Percentiles rank a stretch among this genome's conserved stretches.
phyloP scores from a whole-genome alignment of 2,797 vertebrate species.

The Benthosema pterotum region DNA sequence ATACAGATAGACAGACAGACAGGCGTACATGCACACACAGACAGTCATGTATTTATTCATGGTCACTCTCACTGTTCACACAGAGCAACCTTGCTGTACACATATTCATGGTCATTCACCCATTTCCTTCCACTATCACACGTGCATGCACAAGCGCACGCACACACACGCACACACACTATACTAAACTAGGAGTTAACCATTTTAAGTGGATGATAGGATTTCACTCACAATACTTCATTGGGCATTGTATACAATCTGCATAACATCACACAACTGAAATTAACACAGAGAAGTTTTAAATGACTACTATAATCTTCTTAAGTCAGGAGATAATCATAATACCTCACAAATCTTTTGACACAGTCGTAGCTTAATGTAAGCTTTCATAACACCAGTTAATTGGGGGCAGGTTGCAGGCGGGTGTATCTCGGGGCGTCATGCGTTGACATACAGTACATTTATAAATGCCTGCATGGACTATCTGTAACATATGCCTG shows the following conservation, averaged over 20 bases:
- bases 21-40: conserved; percentile 57
- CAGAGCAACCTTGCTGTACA: conserved; percentile 36
- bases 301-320: too few relatives aligned
- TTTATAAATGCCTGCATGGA: conserved; percentile 25
- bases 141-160: conserved; percentile 17
- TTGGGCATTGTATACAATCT: too few relatives aligned
- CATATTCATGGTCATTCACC: conserved; percentile 35
- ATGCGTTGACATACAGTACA: not conserved
- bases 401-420: too few relatives aligned
- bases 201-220: too few relatives aligned
- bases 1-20: conserved; percentile 19
- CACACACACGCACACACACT: conserved; percentile 22
- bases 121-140: conserved; percentile 39
- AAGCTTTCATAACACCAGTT: not conserved
- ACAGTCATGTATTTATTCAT: conserved; percentile 55
- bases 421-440: too few relatives aligned
- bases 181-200: not conserved
- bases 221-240: too few relatives aligned
- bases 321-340: too few relatives aligned
- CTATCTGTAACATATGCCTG: conserved; percentile 20
- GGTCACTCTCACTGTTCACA: conserved; percentile 43
- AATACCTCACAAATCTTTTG: not conserved
- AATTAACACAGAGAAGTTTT: too few relatives aligned
- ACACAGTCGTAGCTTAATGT: conserved; percentile 6
- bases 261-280: too few relatives aligned